Percentiles rank a stretch among this genome's conserved stretches.
phyloP scores from a whole-genome alignment of 2,113 vertebrate species.

The Aegotheles bennettii region DNA sequence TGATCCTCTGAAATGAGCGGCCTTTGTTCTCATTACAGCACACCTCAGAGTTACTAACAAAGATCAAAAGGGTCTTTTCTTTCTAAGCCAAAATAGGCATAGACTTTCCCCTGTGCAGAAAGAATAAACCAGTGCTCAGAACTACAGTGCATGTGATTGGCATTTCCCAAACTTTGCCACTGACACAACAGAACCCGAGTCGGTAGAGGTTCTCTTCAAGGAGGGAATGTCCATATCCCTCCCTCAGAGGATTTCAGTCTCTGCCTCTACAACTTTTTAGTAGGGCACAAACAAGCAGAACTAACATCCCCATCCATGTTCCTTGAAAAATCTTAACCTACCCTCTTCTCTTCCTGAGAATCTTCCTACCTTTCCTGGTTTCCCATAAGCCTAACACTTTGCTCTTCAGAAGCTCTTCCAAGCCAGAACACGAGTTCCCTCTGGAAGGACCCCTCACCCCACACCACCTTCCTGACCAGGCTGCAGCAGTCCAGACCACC shows the following conservation, averaged over 20 bases:
- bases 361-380: neutral
- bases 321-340: neutral
- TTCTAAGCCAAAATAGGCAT: neutral
- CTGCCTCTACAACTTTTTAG: neutral
- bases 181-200: neutral
- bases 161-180: neutral
- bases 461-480: neutral
- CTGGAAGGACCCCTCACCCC: neutral
- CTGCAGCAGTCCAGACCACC: neutral
- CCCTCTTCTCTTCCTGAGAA: neutral
- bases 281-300: neutral
- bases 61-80: neutral
- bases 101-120: neutral
- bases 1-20: neutral
- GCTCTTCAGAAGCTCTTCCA: neutral
- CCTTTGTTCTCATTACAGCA: neutral
- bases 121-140: neutral
- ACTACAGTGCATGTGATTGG: neutral
- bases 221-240: neutral
- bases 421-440: neutral
- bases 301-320: neutral
- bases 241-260: neutral
- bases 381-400: neutral
- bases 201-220: neutral
- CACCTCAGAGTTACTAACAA: neutral